Percentiles rank a stretch among this genome's conserved stretches.
Conservation (phyloP, 2,113 vertebrate genomes). For the Mungos mungo region DNA sequence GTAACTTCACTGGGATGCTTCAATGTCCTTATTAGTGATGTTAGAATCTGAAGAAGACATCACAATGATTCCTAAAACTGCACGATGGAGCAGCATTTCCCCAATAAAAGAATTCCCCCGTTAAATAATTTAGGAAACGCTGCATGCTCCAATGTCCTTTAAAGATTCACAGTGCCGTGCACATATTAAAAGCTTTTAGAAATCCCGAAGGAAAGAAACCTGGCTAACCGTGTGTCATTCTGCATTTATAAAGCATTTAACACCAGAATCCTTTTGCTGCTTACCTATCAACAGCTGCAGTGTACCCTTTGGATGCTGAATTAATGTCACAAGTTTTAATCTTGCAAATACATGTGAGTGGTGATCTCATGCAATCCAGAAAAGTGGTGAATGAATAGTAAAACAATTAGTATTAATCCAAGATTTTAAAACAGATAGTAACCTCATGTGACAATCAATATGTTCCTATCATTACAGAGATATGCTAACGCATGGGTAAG, state of each 20-base stretch:
- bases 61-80: background rate
- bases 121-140: background rate
- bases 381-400: background rate
- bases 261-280: background rate
- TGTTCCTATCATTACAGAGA: background rate
- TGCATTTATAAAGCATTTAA: background rate
- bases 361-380: background rate
- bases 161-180: background rate
- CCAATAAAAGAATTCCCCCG: background rate
- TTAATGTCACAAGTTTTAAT: background rate
- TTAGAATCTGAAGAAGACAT: background rate
- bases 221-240: background rate
- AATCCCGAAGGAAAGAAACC: background rate
- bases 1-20: background rate
- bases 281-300: background rate
- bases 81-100: background rate
- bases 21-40: background rate
- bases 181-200: constrained; percentile 1
- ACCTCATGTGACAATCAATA: background rate
- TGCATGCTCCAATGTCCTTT: background rate
- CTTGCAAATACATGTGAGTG: background rate
- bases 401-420: background rate
- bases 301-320: background rate
- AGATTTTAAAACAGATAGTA: background rate
- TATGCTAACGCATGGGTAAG: background rate